Evolutionary conservation across 2,797 vertebrate genomes (phyloP).

Genomic region (Anisognathus igniventris): DNA sequence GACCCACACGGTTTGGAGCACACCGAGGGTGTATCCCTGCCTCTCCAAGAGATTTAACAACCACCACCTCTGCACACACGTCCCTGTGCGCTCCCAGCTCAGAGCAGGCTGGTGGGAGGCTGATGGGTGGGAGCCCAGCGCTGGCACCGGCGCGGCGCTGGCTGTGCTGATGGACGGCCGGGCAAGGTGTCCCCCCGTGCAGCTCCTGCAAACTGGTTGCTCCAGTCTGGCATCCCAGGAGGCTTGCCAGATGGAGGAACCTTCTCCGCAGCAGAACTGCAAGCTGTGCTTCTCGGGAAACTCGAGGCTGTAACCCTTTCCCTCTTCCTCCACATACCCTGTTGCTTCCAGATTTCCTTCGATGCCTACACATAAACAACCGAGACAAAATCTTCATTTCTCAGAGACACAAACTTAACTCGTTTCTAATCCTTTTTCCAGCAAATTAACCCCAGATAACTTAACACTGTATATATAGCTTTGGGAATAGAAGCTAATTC

Average conservation of each 20-base stretch:
- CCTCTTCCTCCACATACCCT: constrained; percentile 46
- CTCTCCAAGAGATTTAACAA: not conserved
- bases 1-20: not conserved
- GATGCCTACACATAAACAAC: not conserved
- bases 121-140: not conserved
- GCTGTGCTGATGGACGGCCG: not conserved
- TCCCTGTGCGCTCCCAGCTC: rapidly evolving
- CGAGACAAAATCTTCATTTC: not conserved
- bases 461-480: not conserved
- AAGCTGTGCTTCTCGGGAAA: constrained; percentile 61
- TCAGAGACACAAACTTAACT: not conserved
- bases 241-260: constrained; percentile 59
- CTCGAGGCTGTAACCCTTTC: constrained; percentile 58
- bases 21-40: rapidly evolving
- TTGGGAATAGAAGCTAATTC: constrained; percentile 33
- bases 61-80: not conserved
- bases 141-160: not conserved
- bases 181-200: constrained; percentile 38
- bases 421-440: constrained; percentile 23
- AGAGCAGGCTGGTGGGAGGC: not conserved
- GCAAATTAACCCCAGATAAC: constrained; percentile 45
- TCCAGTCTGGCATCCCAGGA: constrained; percentile 67
- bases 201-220: constrained; percentile 51
- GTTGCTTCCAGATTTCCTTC: constrained; percentile 42
- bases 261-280: constrained; percentile 49